Percentiles rank a stretch among this genome's conserved stretches.
phyloP scores from a whole-genome alignment of 2,113 vertebrate species.

The Tylochromis polylepis region DNA sequence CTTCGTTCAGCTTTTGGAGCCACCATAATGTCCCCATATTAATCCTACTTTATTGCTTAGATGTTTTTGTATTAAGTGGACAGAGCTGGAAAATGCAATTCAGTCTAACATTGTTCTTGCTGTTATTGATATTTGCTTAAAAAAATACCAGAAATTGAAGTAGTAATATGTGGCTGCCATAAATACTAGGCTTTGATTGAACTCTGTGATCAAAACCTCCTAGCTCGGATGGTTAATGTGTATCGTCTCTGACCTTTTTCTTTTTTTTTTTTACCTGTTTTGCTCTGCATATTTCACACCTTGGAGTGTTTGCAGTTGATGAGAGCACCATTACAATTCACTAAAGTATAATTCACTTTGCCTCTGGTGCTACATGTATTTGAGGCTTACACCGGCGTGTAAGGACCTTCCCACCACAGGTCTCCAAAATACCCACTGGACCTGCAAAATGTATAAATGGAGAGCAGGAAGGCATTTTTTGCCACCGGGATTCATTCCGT shows the following conservation, averaged over 20 bases:
- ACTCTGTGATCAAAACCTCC: no score
- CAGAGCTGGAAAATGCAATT: not conserved
- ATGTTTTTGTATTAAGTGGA: no score
- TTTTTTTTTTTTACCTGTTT: not conserved
- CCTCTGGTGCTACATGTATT: not conserved
- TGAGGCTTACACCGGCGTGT: not conserved
- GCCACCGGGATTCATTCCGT: not conserved
- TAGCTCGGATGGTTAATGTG: not conserved
- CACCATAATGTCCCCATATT: not conserved
- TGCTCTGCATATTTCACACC: not conserved
- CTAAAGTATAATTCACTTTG: not conserved
- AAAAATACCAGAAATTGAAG: not conserved
- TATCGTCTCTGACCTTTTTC: not conserved
- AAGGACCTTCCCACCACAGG: not conserved
- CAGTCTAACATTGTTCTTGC: no score
- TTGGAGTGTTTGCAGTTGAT: not conserved
- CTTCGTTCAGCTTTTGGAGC: not conserved
- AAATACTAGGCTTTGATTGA: not conserved
- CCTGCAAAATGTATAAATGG: not conserved
- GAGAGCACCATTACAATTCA: not conserved
- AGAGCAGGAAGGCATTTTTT: not conserved
- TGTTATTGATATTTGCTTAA: not conserved
- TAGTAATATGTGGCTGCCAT: not conserved
- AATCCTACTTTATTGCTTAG: not conserved
- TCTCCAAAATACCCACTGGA: not conserved